phyloP scores from a whole-genome alignment of 2,113 vertebrate species.

The Dipodomys spectabilis region DNA sequence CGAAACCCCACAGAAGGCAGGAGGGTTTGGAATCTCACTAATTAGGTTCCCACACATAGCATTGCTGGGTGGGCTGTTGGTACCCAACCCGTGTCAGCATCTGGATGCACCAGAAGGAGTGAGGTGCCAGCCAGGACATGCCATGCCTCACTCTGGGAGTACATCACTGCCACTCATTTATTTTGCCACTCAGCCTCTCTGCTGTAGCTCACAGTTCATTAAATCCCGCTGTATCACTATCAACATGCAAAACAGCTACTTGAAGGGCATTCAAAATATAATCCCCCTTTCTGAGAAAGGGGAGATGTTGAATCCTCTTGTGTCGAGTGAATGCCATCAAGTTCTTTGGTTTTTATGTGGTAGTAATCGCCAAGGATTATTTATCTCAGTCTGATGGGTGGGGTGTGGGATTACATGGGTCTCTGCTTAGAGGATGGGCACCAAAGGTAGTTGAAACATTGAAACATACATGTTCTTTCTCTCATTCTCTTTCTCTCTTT shows the following conservation, averaged over 20 bases:
- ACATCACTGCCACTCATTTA: constrained; percentile 57
- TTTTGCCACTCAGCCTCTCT: constrained; percentile 67
- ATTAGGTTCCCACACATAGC: constrained; percentile 35
- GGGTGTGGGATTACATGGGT: neutral
- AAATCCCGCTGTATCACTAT: constrained; percentile 69
- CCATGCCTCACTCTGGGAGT: constrained; percentile 23
- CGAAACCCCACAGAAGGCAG: constrained; percentile 48
- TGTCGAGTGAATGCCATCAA: constrained; percentile 60
- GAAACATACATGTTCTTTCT: neutral
- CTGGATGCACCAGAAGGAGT: constrained; percentile 14
- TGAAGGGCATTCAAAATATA: constrained; percentile 81
- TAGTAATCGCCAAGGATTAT: constrained; percentile 61
- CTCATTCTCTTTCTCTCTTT: neutral
- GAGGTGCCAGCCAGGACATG: constrained; percentile 42
- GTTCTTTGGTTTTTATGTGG: constrained; percentile 56
- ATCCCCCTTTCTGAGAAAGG: constrained; percentile 57
- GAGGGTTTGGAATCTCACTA: constrained; percentile 61
- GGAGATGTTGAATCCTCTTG: constrained; percentile 69
- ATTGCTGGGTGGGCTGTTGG: neutral
- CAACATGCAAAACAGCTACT: constrained; percentile 79
- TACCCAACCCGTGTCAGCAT: neutral
- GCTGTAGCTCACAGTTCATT: constrained; percentile 77
- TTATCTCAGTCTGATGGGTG: constrained; percentile 15
- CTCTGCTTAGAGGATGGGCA: neutral
- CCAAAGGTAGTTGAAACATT: neutral